Evolutionary conservation across 1,140 invertebrate species (phyloP), one percentile per base, ranked within the genome.

Genomic region (Drosophila saltans): DNA sequence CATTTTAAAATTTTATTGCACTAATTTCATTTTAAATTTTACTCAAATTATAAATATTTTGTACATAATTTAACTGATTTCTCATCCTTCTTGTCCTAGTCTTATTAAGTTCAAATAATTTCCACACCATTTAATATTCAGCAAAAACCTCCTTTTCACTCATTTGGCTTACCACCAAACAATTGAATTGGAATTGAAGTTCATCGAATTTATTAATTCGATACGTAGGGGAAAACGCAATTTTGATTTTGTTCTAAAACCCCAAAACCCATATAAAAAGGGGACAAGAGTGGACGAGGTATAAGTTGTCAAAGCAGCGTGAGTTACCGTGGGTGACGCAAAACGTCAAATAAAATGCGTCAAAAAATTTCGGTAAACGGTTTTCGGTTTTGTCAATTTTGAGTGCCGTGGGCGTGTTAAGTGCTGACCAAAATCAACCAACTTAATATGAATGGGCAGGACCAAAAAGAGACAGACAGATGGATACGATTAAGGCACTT

Each of bases 331-430:
- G 58, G 39, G 45, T 73, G 60, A 64, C 74, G 41, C 66, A 62
- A 61, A 75, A 58, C 60, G 76, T 78, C 72, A 75, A 78, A 72
- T 66, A 62, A 70, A 81, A 80, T 81, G 70, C 77, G 72, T 76
- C 72, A 69, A 77, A 72, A 73, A 73, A 80, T 69, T 59, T 68
- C 41, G 52, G 62, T 69, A 65, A 69, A 43, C 39, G 26, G 24
- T 63, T 52, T 9, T 40, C 21, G 21, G 8, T 52, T 52, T 52
- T 52, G 45, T 52, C 45, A 5, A 52, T 52, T 52, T 52, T 26
- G 45, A 26, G 33, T 26, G 45, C 62, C 33, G 33, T 75, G 36
- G 75, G 80, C 79, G 80, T 81, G 45, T 78, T 75, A 71, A 82
- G 80, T 70, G 78, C 60, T 61, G 5, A 33, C 11, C 48, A 61